Base-by-base conservation (phyloP, 2,797 vertebrate species). In the Catamblyrhynchus diadema region DNA sequence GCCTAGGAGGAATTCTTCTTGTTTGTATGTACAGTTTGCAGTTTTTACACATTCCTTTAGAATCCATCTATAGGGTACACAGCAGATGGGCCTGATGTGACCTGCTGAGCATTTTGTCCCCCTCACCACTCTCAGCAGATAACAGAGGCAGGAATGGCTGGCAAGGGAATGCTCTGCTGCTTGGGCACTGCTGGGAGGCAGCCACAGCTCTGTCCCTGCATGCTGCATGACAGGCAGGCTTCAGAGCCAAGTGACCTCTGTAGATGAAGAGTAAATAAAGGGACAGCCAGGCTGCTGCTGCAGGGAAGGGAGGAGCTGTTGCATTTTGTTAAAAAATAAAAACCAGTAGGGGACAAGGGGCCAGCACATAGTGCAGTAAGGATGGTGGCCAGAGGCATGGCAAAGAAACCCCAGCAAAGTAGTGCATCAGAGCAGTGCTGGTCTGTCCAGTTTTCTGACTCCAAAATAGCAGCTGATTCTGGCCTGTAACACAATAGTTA, bases 111-210 rank as follows among this genome's bases (percentile, higher is more conserved):
- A 5, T 42, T 83, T 83, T 62, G 27, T 70, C 23, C 59, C 32
- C 23, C 45, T 59, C 71, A 6, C 13, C 12, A 5, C 64, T 65
- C 45, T 27, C 39, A 33, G 44, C 75, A 67, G 88, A 13, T 8
- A 64, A 18, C 0, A 0, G 0, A 30, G 59, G 45, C 23, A 86
- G 66, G 57, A 80, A 57, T 19, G 74, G 27, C 44, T 7, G 2
- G 57, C 24, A 32, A 25, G 59, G 33, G 45, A 72, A 47, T 3
- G 59, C 0, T 3, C 44, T 28, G 35, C 33, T 50, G 50, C 42
- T 86, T 14, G 1, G 39, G 30, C 50, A 19, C 60, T 51, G 69
- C 60, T 28, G 44, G n/a, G n/a, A 32, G n/a, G 32, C 60, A 72
- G 79, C 11, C 48, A 14, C 53, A 66, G 66, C 28, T 62, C 24